A percentile compares a stretch with the other conserved stretches of the same genome.
Evolutionary conservation across 2,888 invertebrate genomes (phyloP).

Genomic region (Theodoxus fluviatilis): DNA sequence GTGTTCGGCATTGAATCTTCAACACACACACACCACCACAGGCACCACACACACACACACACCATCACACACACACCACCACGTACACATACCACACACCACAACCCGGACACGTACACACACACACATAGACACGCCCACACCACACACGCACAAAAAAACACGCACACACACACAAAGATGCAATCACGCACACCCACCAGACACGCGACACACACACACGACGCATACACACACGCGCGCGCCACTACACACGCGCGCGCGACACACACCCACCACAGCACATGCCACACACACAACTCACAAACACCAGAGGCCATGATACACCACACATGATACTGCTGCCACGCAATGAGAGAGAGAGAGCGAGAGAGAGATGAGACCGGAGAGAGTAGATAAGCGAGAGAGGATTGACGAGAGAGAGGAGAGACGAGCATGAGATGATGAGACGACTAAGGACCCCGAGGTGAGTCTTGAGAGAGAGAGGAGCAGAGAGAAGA

Average conservation of each 20-base stretch:
- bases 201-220: neutral
- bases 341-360: too few relatives aligned
- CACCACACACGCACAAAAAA: neutral
- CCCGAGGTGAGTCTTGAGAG: too few relatives aligned
- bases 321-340: too few relatives aligned
- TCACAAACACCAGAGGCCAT: too few relatives aligned
- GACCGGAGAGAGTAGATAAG: too few relatives aligned
- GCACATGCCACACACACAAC: too few relatives aligned
- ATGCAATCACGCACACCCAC: neutral
- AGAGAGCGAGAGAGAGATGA: too few relatives aligned
- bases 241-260: neutral
- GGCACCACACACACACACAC: slow-evolving; percentile 1
- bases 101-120: neutral
- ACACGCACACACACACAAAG: neutral
- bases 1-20: neutral
- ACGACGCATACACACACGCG: neutral
- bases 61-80: neutral
- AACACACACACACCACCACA: slow-evolving; percentile 4
- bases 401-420: too few relatives aligned
- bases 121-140: neutral
- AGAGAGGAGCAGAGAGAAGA: too few relatives aligned
- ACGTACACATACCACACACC: neutral
- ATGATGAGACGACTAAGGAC: too few relatives aligned
- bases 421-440: too few relatives aligned
- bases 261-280: too few relatives aligned